phyloP scores from a whole-genome alignment of 2,888 invertebrate genomes.

The Cynaeus angustus region DNA sequence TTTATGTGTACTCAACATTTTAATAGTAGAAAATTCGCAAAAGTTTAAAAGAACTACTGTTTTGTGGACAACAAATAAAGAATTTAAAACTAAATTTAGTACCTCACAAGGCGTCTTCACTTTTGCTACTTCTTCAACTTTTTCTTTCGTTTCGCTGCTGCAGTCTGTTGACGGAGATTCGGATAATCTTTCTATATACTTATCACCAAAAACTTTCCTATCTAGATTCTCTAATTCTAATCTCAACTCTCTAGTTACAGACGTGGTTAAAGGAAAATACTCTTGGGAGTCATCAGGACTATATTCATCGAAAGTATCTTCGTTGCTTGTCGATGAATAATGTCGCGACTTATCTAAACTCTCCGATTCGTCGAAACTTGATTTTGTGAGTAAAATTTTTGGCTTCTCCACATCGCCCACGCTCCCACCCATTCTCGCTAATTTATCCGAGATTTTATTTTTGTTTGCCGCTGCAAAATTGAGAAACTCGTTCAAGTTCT shows the following conservation, averaged over 20 bases:
- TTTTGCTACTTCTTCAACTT: conserved; percentile 1
- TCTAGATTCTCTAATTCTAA: conserved; percentile 89
- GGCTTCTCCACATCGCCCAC: conserved; percentile 66
- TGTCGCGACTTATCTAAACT: conserved; percentile 66
- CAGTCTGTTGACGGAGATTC: conserved; percentile 63
- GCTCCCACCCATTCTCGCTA: conserved; percentile 51
- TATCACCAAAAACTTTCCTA: conserved; percentile 85
- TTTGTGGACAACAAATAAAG: too few relatives aligned
- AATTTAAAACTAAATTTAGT: neutral
- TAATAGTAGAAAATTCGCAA: too few relatives aligned
- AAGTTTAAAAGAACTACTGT: too few relatives aligned
- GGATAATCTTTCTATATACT: conserved; percentile 64
- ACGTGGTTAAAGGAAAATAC: conserved; percentile 91
- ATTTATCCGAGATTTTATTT: conserved; percentile 72
- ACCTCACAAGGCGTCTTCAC: conserved; percentile 3
- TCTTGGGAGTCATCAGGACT: conserved; percentile 88
- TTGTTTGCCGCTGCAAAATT: conserved; percentile 83
- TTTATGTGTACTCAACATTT: too few relatives aligned
- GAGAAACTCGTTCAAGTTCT: conserved; percentile 89
- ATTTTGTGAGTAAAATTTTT: conserved; percentile 72
- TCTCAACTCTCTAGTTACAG: conserved; percentile 87
- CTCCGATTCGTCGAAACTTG: conserved; percentile 73
- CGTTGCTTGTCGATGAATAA: conserved; percentile 64
- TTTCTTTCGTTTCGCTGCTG: conserved; percentile 56
- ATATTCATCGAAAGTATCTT: conserved; percentile 74